Evolutionary conservation across 2,113 vertebrate species (phyloP).

Genomic region (Shinisaurus crocodilurus): DNA sequence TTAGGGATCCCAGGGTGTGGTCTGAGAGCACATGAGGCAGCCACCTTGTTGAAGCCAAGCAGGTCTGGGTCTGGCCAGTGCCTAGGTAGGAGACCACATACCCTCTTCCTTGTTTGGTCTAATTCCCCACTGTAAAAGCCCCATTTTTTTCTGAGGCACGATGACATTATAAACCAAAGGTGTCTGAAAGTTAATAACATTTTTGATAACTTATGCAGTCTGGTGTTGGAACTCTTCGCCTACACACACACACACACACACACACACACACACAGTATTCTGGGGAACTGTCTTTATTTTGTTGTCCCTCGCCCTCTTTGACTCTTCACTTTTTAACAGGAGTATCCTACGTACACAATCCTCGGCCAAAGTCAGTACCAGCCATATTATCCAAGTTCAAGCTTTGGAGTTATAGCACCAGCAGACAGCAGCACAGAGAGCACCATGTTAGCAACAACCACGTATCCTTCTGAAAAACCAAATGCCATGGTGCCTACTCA

Average conservation of each 20-base stretch:
- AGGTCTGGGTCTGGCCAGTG: no score
- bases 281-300: constrained; percentile 1
- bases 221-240: background rate
- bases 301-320: constrained; percentile 9
- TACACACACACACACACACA: no score
- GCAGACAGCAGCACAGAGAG: constrained; percentile 77
- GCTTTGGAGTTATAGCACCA: constrained; percentile 81
- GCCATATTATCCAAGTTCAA: constrained; percentile 87
- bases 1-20: no score
- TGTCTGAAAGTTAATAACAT: background rate
- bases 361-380: constrained; percentile 92
- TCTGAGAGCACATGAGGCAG: no score
- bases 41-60: no score
- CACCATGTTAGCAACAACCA: constrained; percentile 61
- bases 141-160: background rate
- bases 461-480: constrained; percentile 81
- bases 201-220: background rate
- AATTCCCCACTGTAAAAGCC: background rate
- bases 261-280: background rate
- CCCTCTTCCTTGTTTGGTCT: background rate
- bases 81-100: no score
- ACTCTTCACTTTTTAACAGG: constrained; percentile 75
- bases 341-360: constrained; percentile 90
- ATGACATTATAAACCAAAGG: background rate
- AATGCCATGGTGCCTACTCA: constrained; percentile 77